These are phyloP conservation scores for Coregonus sp. DNA, from an alignment of 2,797 vertebrate genomes.

Conservation along the genomic window DNA sequence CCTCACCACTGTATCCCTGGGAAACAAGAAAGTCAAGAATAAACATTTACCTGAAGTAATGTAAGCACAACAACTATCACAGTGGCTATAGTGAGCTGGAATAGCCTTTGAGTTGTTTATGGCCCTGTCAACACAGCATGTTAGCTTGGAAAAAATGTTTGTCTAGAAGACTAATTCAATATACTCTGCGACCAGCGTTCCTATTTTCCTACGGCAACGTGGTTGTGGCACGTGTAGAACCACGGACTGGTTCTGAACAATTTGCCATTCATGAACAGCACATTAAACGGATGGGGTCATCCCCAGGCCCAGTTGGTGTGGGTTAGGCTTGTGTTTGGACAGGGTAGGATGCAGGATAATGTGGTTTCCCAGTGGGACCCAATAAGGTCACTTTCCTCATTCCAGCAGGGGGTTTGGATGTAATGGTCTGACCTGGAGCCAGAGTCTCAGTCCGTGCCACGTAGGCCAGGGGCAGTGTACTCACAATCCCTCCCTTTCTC, in stretches of 20 bases:
- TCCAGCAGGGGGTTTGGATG: background rate
- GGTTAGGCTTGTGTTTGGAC: background rate
- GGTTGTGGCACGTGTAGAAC: background rate
- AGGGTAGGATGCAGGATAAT: background rate
- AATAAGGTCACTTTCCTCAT: background rate
- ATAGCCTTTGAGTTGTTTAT: conserved; percentile 46
- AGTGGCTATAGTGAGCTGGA: conserved; percentile 39
- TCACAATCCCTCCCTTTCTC: no score
- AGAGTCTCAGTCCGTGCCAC: background rate
- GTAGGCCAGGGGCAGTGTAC: background rate
- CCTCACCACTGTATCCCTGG: conserved; percentile 24
- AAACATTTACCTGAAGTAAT: conserved; percentile 17
- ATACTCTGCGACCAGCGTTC: background rate
- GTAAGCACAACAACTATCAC: conserved; percentile 33
- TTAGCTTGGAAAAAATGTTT: conserved; percentile 40
- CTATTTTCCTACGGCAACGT: background rate
- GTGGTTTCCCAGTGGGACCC: background rate
- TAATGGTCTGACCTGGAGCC: background rate
- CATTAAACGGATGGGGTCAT: background rate
- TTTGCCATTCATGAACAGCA: background rate
- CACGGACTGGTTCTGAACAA: background rate
- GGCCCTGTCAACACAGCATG: conserved; percentile 30
- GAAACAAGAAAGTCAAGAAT: conserved; percentile 26
- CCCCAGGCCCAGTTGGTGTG: background rate
- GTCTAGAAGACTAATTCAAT: background rate